These are phyloP conservation scores for Sylvia borin DNA, from an alignment of 2,797 vertebrate species.

Conservation along the genomic window DNA sequence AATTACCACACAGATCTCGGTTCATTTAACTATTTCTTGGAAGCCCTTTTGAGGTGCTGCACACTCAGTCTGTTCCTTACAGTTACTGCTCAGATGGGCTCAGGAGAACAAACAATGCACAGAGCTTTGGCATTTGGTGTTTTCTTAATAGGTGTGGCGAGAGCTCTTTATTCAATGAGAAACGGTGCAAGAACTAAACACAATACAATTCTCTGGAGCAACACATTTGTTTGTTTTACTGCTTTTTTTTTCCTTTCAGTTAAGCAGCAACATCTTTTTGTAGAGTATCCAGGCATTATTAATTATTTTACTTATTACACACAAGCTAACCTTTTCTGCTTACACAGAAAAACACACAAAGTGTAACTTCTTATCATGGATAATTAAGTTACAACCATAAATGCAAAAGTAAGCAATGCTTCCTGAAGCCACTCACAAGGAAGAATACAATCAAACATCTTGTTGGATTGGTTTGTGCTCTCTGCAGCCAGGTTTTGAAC, in stretches of 20 bases:
- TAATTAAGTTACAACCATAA: not conserved
- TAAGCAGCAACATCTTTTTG: not conserved
- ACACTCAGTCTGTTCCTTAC: not conserved
- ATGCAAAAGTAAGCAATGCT: not conserved
- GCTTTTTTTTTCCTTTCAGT: not conserved
- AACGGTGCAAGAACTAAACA: not conserved
- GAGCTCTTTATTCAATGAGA: not conserved
- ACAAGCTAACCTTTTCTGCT: not conserved
- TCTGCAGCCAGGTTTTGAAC: not conserved
- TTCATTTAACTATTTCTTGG: not conserved
- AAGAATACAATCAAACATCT: not conserved
- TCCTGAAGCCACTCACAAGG: not conserved
- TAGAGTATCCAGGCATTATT: not conserved
- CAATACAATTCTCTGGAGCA: not conserved
- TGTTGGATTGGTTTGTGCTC: not conserved
- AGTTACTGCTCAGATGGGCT: not conserved
- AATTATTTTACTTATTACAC: not conserved
- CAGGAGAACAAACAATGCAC: not conserved
- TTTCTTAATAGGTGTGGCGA: not conserved
- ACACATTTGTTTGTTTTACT: not conserved
- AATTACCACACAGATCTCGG: not conserved
- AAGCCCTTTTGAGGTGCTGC: not conserved
- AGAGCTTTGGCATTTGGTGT: not conserved
- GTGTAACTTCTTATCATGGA: accelerated
- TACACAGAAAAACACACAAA: not conserved